Evolutionary conservation across 1,140 invertebrate species (phyloP).

Genomic region (Kradibia gibbosae): DNA sequence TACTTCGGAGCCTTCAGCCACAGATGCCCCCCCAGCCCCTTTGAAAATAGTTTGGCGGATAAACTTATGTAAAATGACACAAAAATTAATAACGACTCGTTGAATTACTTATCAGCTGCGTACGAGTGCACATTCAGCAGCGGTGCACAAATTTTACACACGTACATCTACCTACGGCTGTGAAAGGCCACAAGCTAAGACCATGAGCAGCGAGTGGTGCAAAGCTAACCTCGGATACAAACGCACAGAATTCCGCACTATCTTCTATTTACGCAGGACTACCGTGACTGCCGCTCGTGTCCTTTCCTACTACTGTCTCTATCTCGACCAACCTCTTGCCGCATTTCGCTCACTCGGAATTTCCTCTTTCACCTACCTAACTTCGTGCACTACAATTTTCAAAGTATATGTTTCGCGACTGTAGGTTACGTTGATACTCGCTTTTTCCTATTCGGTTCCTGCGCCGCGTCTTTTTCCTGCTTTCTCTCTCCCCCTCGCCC

Average conservation of each 20-base stretch:
- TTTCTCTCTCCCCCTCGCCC: neutral
- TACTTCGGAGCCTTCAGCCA: neutral
- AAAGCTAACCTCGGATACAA: conserved; percentile 3
- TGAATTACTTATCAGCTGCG: neutral
- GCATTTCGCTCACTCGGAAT: conserved; percentile 12
- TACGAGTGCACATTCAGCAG: neutral
- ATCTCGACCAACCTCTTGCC: neutral
- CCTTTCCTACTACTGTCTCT: neutral
- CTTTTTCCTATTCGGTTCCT: neutral
- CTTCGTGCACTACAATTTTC: conserved; percentile 33
- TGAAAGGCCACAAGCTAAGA: too few species aligned
- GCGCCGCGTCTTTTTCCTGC: too few species aligned
- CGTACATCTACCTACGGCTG: too few species aligned
- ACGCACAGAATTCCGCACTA: neutral
- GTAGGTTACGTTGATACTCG: neutral
- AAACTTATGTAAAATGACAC: neutral
- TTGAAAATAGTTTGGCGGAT: too few species aligned
- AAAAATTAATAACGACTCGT: neutral
- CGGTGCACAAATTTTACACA: neutral
- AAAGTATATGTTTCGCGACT: conserved; percentile 31
- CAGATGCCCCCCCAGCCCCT: too few species aligned
- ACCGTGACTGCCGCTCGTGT: neutral
- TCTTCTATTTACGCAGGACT: neutral
- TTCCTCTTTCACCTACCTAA: conserved; percentile 20
- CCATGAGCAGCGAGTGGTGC: too few species aligned